Evolutionary conservation across 1,140 invertebrate genomes (phyloP).

Genomic region (Panagrolaimus sp.): DNA sequence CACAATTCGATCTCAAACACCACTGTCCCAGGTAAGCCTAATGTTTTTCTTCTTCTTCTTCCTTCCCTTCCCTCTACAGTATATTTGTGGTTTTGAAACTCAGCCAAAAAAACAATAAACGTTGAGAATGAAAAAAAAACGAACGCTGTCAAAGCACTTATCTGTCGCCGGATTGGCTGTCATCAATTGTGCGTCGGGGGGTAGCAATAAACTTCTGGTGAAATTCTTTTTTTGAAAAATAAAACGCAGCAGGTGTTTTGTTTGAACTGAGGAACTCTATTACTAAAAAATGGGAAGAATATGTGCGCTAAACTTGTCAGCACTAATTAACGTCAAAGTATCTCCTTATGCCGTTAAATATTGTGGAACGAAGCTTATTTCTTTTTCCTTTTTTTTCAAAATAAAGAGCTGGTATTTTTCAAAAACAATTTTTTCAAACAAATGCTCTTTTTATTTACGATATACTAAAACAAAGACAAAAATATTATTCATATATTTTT

Average conservation of each 20-base stretch:
- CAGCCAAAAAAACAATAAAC: neutral
- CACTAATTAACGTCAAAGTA: slow-evolving; percentile 8
- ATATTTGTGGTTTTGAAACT: neutral
- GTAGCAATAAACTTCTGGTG: neutral
- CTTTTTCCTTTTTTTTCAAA: too few relatives aligned
- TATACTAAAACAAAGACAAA: too few relatives aligned
- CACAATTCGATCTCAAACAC: slow-evolving; percentile 24
- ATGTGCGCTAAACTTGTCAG: slow-evolving; percentile 2
- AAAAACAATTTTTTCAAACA: neutral
- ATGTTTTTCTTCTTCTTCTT: neutral
- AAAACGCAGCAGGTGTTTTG: slow-evolving; percentile 18
- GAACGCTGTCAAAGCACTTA: slow-evolving; percentile 14
- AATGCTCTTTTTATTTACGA: too few relatives aligned
- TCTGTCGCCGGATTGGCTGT: neutral
- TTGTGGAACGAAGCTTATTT: slow-evolving; percentile 15
- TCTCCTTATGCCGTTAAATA: slow-evolving; percentile 1
- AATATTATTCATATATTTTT: too few relatives aligned
- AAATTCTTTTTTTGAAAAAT: neutral
- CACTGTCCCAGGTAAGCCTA: slow-evolving; percentile 19
- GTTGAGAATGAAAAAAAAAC: neutral
- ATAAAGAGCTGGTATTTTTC: too few relatives aligned
- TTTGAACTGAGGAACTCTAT: neutral
- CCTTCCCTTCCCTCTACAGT: neutral
- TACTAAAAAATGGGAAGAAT: neutral
- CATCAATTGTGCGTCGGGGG: too few relatives aligned